phyloP scores from a whole-genome alignment of 2,888 invertebrate genomes.

The Serrognathus titanus region DNA sequence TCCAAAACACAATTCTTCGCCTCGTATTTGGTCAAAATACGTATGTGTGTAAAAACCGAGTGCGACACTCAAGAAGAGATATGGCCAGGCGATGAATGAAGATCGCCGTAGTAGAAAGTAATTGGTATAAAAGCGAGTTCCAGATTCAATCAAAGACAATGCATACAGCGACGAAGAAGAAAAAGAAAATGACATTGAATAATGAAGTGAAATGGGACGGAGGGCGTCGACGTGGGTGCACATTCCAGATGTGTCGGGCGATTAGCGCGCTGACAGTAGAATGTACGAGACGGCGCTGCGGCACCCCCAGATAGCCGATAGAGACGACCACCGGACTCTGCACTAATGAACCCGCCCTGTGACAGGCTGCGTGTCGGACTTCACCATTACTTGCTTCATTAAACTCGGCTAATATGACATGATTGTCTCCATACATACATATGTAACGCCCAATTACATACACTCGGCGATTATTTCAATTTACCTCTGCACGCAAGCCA shows the following conservation, averaged over 20 bases:
- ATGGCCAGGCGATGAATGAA: conserved; percentile 11
- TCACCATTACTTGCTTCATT: conserved; percentile 47
- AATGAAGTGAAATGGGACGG: conserved; percentile 38
- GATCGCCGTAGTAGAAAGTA: conserved; percentile 7
- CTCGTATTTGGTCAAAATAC: too few species aligned
- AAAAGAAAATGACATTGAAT: conserved; percentile 37
- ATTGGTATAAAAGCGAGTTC: conserved; percentile 5
- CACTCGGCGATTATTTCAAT: conserved; percentile 40
- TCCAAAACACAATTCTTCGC: too few species aligned
- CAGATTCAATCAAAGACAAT: conserved; percentile 14
- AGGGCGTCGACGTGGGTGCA: conserved; percentile 40
- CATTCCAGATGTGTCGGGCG: conserved; percentile 42
- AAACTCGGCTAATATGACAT: conserved; percentile 48
- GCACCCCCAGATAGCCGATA: conserved; percentile 29
- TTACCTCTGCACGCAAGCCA: conserved; percentile 41
- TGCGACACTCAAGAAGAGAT: too few species aligned
- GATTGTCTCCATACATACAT: conserved; percentile 47
- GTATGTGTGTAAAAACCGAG: too few species aligned
- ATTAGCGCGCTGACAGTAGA: conserved; percentile 38
- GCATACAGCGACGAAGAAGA: conserved; percentile 14
- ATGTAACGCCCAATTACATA: conserved; percentile 46
- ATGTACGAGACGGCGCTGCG: conserved; percentile 31
- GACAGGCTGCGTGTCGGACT: conserved; percentile 36
- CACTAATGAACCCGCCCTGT: conserved; percentile 36
- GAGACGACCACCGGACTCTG: conserved; percentile 26